Percentiles rank a stretch among this genome's conserved stretches.
phyloP scores from a whole-genome alignment of 1,140 invertebrate species.

The Bombus breviceps region DNA sequence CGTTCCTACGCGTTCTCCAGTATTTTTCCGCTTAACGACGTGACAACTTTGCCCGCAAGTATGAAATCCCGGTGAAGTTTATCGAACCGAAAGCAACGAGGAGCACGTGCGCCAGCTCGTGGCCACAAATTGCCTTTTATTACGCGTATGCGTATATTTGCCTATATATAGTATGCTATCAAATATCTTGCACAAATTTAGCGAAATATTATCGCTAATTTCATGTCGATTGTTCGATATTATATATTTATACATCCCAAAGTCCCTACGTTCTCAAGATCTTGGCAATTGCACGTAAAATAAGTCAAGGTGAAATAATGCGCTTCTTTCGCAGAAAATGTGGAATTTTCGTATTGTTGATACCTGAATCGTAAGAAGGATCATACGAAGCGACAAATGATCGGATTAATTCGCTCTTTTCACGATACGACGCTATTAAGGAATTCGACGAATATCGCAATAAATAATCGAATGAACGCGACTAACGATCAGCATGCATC shows the following conservation, averaged over 20 bases:
- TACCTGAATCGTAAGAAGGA: background rate
- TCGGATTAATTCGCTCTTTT: background rate
- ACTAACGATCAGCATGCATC: no score
- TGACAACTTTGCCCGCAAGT: background rate
- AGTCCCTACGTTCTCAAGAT: no score
- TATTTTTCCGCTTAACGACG: background rate
- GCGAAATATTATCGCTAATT: no score
- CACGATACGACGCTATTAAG: background rate
- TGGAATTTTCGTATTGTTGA: no score
- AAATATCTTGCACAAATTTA: background rate
- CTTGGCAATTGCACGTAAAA: background rate
- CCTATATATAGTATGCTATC: no score
- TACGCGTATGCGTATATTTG: no score
- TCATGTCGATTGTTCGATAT: no score
- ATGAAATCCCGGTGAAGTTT: constrained; percentile 9
- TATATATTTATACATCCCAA: no score
- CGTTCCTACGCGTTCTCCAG: background rate
- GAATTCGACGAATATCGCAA: background rate
- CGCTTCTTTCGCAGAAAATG: background rate
- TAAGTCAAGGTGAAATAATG: background rate
- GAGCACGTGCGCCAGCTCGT: background rate
- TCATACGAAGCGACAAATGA: background rate
- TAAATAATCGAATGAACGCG: background rate
- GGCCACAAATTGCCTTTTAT: background rate
- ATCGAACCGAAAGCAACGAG: background rate